These are phyloP conservation scores for Drosophila formosana DNA, from an alignment of 2,888 invertebrate genomes.

Conservation along the genomic window DNA sequence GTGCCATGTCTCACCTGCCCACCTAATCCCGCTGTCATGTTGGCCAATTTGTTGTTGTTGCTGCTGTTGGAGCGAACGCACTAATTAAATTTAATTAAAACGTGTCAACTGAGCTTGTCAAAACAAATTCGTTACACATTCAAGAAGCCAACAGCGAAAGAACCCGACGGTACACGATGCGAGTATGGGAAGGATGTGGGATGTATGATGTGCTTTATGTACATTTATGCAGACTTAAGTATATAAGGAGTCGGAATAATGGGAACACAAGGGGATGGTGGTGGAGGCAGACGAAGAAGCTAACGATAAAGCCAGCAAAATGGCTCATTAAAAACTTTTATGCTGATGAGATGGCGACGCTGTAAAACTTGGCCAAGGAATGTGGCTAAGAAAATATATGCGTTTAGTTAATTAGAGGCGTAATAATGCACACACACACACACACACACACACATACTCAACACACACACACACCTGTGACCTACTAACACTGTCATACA, in stretches of 20 bases:
- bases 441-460: slow-evolving; percentile 24
- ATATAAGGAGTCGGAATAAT: neutral
- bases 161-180: neutral
- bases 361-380: slow-evolving; percentile 61
- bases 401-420: slow-evolving; percentile 69
- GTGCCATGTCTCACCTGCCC: slow-evolving; percentile 16
- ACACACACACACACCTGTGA: slow-evolving; percentile 45
- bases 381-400: slow-evolving; percentile 63
- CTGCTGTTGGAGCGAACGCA: slow-evolving; percentile 51
- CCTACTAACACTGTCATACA: slow-evolving; percentile 44
- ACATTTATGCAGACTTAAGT: neutral
- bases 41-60: slow-evolving; percentile 43
- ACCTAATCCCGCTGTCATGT: slow-evolving; percentile 54
- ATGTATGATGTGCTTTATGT: neutral
- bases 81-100: slow-evolving; percentile 80
- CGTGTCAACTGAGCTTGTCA: slow-evolving; percentile 77
- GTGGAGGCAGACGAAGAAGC: slow-evolving; percentile 1
- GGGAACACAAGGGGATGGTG: neutral
- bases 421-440: slow-evolving; percentile 61
- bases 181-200: slow-evolving; percentile 24
- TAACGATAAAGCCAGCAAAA: slow-evolving; percentile 60
- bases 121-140: slow-evolving; percentile 68
- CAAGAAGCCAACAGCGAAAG: slow-evolving; percentile 24
- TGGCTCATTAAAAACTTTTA: slow-evolving; percentile 78
- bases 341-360: slow-evolving; percentile 68